Evolutionary conservation across 2,888 invertebrate species (phyloP).

Genomic region (Lochmaea capreae): DNA sequence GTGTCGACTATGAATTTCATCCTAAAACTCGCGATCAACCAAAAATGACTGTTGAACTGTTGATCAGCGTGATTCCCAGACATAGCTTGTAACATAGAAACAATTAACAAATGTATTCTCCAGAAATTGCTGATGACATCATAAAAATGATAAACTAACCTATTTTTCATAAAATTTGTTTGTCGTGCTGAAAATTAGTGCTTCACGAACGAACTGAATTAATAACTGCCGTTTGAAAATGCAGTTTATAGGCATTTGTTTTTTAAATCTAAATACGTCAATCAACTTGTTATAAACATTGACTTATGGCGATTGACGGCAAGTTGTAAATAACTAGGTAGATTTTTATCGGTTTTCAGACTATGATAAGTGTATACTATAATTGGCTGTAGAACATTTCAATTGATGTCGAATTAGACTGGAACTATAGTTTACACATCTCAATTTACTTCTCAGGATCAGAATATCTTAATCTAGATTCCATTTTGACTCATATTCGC

Average conservation of each 20-base stretch:
- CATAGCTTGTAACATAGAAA: too few species aligned
- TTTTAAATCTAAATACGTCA: constrained; percentile 31
- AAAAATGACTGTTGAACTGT: too few species aligned
- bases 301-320: constrained; percentile 24
- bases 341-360: constrained; percentile 16
- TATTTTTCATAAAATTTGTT: too few species aligned
- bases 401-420: constrained; percentile 17
- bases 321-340: constrained; percentile 12
- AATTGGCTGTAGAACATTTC: constrained; percentile 20
- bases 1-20: too few species aligned
- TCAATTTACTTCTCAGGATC: constrained; percentile 1
- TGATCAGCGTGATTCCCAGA: not conserved
- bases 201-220: not conserved
- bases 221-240: not conserved
- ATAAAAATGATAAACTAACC: too few species aligned
- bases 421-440: not conserved
- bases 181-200: too few species aligned
- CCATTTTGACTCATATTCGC: not conserved
- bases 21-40: too few species aligned
- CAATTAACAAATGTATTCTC: too few species aligned
- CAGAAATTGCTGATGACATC: too few species aligned
- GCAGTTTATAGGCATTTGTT: constrained; percentile 11
- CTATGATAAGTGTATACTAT: constrained; percentile 6
- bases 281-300: constrained; percentile 26
- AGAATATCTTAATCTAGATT: not conserved